Conservation (phyloP, 2,797 vertebrate species). For the Syngnathus acus region DNA sequence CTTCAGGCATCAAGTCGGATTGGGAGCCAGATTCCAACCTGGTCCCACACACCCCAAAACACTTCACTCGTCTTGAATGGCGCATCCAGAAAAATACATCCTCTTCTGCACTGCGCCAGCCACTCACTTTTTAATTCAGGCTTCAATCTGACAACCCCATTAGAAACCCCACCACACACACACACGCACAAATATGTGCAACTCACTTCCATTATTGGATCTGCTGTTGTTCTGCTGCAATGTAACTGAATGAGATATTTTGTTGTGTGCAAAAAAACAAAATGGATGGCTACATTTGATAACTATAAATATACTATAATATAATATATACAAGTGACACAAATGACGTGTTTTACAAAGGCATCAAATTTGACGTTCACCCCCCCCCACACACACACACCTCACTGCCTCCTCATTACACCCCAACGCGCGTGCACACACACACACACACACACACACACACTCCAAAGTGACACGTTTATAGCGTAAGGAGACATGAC, state of each 20-base stretch:
- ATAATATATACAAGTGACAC: no score
- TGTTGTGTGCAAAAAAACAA: background rate
- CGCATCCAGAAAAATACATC: background rate
- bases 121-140: background rate
- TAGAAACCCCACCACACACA: background rate
- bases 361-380: background rate
- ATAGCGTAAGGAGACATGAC: constrained; percentile 1
- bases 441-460: background rate
- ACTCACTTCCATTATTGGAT: no score
- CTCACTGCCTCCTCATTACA: no score
- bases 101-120: background rate
- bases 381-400: background rate
- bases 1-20: background rate
- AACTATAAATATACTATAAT: background rate
- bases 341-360: background rate
- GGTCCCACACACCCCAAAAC: background rate
- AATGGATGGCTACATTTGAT: background rate
- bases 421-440: background rate
- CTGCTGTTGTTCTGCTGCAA: background rate
- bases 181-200: background rate
- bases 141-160: background rate
- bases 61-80: background rate
- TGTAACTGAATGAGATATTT: background rate
- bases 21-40: background rate
- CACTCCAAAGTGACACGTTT: background rate